Base-by-base conservation (phyloP, 2,888 invertebrate genomes). In the Hyppa rectilinea region DNA sequence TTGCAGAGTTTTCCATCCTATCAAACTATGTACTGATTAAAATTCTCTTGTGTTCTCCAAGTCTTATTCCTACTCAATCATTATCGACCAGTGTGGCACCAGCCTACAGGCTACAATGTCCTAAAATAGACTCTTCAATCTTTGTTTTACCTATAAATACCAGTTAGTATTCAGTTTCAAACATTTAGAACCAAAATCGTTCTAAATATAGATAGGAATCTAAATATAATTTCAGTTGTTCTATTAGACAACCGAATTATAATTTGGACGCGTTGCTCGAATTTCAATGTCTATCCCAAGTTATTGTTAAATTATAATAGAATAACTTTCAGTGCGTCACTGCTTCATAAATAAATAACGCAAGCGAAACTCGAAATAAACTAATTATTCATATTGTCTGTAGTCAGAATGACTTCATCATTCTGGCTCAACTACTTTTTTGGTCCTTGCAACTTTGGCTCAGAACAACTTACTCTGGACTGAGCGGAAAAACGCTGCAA, bases 301-400 rank as follows among this genome's bases (percentile, higher is more conserved):
- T 61, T 58, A 70, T 63, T 58, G 38, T 70, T 60, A 49, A 26
- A 56, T 56, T 76, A 17, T 60, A 60, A 38, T 75, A 59, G 12
- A 75, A 53, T 67, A 55, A 23, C 29, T 53, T 43, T 53, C 10
- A 60, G 53, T 75, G 52, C 40, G 52, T 34, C 40, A 60, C 47
- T 75, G 52, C 40, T 45, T 34, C 40, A 52, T 66, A 72, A 40
- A 58, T 38, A 43, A 38, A 58, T 40, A 66, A 66, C 17, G 14
- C 38, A n/a, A 58, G 26, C 4, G 23, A 31, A 50, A 49, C 36
- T 50, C 9, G 26, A 58, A 66, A 45, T 34, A 58, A 40, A 75
- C 26, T n/a, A 17, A 72, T 26, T 62, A 50, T 56, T 43, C 23
- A 10, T 49, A 40, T 40, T 63, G 36, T 38, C 6, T 7, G 4